Evolutionary conservation across 2,888 invertebrate species (phyloP), one percentile per base, ranked within the genome.

Genomic region (Mesorhabditis sp.): DNA sequence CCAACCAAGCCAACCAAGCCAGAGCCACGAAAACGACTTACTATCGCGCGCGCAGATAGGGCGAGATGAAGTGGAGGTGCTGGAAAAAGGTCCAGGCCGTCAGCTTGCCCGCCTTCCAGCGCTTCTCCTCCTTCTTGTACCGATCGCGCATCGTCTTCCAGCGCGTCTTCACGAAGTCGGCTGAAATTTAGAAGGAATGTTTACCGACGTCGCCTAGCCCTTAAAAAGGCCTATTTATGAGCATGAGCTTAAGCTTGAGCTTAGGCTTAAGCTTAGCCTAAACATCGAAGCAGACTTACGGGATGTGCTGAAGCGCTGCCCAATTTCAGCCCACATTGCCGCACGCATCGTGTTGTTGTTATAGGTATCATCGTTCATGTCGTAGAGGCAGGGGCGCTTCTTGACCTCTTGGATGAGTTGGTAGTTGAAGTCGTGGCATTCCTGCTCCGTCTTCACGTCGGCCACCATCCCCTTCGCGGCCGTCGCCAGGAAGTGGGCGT

Each of bases 121-220:
- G 76, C 66, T 77, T 79, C 42, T 76, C 79, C 67, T 82, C 82
- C 62, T 82, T 82, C 66, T 82, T 82, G 74, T 74, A 82, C 42
- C 81, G 71, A 44, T 82, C 82, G 43, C 82, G 70, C 58, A 82
- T 63, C n/a, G 82, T 82, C 75, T 82, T 82, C 82, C 82, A 82
- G 4, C 82, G 74, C 7, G 80, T 81, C 66, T 80, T 77, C n/a
- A 80, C 81, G 67, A 77, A 77, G 70, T 79, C 79, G 10, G 75
- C 74, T 75, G 69, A 45, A 71, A 44, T 63, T 10, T 15, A 4
- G 58, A 67, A 50, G 6, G n/a, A 50, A 2, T 50, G 2, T 10
- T 50, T 50, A 13, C 58, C n/a, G 7, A 10, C n/a, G 7, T 50
- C 58, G 10, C n/a, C 58, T 13, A 50, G 58, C 58, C n/a, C 58